Evolutionary conservation across 2,113 vertebrate species (phyloP).

Genomic region (Oplegnathus fasciatus): DNA sequence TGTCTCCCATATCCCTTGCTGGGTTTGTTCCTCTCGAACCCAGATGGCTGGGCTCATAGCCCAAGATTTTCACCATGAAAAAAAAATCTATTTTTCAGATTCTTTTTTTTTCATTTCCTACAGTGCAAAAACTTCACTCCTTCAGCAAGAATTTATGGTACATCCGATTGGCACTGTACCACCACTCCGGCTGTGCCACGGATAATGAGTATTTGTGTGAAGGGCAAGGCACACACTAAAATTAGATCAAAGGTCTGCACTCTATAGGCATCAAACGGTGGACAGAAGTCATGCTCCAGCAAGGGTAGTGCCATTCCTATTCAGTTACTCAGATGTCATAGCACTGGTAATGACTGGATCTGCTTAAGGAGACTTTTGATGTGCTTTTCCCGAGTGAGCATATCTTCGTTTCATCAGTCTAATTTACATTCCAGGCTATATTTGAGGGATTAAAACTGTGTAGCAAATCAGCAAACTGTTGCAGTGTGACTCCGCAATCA

Average conservation of each 20-base stretch:
- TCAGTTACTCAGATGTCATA: constrained; percentile 57
- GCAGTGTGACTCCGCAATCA: constrained; percentile 6
- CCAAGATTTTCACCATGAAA: constrained; percentile 43
- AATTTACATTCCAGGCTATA: constrained; percentile 53
- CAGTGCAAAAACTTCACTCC: constrained; percentile 47
- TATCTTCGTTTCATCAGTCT: constrained; percentile 45
- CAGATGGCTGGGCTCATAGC: constrained; percentile 72
- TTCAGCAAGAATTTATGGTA: constrained; percentile 39
- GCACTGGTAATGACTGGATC: constrained; percentile 48
- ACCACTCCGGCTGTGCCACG: constrained; percentile 34
- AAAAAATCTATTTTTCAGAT: constrained; percentile 24
- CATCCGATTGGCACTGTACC: constrained; percentile 54
- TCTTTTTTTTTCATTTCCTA: constrained; percentile 32
- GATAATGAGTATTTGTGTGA: constrained; percentile 71
- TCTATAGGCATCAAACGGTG: constrained; percentile 62
- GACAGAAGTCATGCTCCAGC: constrained; percentile 54
- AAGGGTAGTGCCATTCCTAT: background rate
- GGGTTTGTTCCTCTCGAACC: constrained; percentile 46
- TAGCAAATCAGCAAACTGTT: constrained; percentile 43
- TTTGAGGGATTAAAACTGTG: constrained; percentile 48
- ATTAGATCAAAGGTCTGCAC: constrained; percentile 80
- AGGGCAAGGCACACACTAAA: constrained; percentile 75
- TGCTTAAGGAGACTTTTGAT: constrained; percentile 63
- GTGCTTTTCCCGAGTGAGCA: constrained; percentile 20
- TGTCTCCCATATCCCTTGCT: constrained; percentile 25